Evolutionary conservation across 2,797 vertebrate species (phyloP), one percentile per base, ranked within the genome.

Genomic region (Oophaga sylvatica): DNA sequence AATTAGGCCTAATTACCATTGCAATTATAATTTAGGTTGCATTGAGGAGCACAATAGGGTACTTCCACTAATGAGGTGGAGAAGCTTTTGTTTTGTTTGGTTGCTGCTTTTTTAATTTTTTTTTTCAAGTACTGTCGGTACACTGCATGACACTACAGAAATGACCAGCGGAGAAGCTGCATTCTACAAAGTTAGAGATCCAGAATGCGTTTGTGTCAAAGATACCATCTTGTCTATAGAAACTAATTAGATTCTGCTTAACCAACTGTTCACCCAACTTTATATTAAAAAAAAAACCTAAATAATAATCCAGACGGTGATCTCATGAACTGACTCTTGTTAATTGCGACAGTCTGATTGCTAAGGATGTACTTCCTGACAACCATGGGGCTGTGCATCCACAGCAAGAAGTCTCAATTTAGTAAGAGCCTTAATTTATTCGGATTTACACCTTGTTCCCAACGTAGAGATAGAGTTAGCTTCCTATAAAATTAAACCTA

Each of bases 11-110:
- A 75, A 84, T 84, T 73, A 70, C 53, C 12, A 31, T 41, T n/a
- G 70, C 56, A 75, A 75, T 60, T 84, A 73, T 22, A 19, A 84
- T 73, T 84, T 56, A 84, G 53, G 68, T 75, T 73, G 45, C 41
- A 22, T 59, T 57, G 53, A 84, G 71, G 10, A n/a, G 68, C 82
- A 84, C 68, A 84, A 84, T 84, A 71, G 80, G 78, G 80, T 81
- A 45, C 45, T 48, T 65, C 31, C 62, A 67, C 62, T 81, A 81
- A 81, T 81, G 80, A 81, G 60, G 80, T 35, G 1, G 29, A 29
- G 41, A 63, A 65, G 20, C 22, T 81, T 81, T 48, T 81, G 35
- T 48, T 22, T 77, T 77, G 22, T 56, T 53, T 77, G 26, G 45
- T 53, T 76, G 73, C 56, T 77, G 71, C 71, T 75, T 45, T 77